Evolutionary conservation across 1,140 invertebrate species (phyloP).

Genomic region (Lepidurus packardi): DNA sequence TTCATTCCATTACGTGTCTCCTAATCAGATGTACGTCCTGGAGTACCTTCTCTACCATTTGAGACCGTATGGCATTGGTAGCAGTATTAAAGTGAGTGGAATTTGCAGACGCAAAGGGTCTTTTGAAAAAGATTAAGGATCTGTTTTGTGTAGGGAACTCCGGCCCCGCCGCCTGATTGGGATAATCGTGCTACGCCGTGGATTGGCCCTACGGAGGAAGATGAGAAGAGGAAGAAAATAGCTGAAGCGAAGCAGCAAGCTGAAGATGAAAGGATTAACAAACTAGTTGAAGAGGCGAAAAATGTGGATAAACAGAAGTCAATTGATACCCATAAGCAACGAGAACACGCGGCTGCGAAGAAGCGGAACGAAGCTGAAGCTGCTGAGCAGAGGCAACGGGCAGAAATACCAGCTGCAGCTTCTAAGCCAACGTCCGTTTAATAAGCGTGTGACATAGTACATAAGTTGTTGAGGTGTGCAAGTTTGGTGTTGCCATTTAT

Average conservation of each 20-base stretch:
- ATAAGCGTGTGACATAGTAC: no score
- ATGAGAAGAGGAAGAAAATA: slow-evolving; percentile 6
- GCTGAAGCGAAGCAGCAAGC: background rate
- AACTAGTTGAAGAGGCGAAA: background rate
- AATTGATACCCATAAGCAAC: background rate
- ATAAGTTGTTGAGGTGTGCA: no score
- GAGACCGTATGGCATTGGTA: slow-evolving; percentile 66
- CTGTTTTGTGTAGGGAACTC: slow-evolving; percentile 22
- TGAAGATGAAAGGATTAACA: background rate
- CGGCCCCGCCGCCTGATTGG: slow-evolving; percentile 29
- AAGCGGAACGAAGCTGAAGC: background rate
- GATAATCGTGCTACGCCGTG: slow-evolving; percentile 30
- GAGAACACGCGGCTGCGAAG: background rate
- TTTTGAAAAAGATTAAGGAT: no score
- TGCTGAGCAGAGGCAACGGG: background rate
- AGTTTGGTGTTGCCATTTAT: no score
- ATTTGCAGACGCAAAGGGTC: background rate
- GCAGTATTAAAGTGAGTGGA: background rate
- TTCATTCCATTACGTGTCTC: slow-evolving; percentile 91
- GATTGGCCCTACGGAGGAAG: slow-evolving; percentile 29
- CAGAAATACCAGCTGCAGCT: background rate
- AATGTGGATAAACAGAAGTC: background rate
- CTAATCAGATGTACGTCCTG: slow-evolving; percentile 89
- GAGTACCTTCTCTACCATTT: slow-evolving; percentile 96
- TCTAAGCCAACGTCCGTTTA: no score